phyloP scores from a whole-genome alignment of 2,888 invertebrate species.

The Thecocarcelia acutangulata region DNA sequence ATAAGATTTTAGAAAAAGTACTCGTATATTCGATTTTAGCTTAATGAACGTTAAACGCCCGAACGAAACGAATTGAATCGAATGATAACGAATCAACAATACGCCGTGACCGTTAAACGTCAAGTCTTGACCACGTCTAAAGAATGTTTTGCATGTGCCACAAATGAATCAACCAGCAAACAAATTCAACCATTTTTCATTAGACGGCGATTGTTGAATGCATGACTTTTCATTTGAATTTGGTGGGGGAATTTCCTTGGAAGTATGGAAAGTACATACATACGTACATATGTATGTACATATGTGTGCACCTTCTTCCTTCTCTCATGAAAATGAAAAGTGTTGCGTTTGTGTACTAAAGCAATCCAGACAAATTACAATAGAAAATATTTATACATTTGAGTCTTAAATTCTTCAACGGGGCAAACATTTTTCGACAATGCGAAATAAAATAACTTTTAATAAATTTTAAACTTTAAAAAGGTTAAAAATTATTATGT shows the following conservation, averaged over 20 bases:
- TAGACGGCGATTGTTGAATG: conserved; percentile 69
- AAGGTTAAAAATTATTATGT: too few relatives aligned
- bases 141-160: conserved; percentile 75
- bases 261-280: conserved; percentile 65
- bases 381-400: too few relatives aligned
- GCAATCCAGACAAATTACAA: too few relatives aligned
- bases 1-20: background rate
- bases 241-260: conserved; percentile 56
- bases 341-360: conserved; percentile 37
- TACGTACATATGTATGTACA: background rate
- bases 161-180: conserved; percentile 62
- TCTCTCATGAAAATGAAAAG: conserved; percentile 23
- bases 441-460: too few relatives aligned
- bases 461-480: too few relatives aligned
- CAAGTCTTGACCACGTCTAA: conserved; percentile 79
- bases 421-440: too few relatives aligned
- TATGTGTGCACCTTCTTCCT: too few relatives aligned
- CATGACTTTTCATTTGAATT: conserved; percentile 27
- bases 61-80: conserved; percentile 32
- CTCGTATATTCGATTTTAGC: background rate
- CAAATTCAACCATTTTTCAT: conserved; percentile 46
- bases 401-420: too few relatives aligned
- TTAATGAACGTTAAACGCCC: conserved; percentile 16
- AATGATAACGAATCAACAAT: conserved; percentile 11
- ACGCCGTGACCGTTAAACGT: conserved; percentile 73